These are phyloP conservation scores for Frankliniella intonsa DNA, from an alignment of 2,888 invertebrate genomes.

Conservation along the genomic window DNA sequence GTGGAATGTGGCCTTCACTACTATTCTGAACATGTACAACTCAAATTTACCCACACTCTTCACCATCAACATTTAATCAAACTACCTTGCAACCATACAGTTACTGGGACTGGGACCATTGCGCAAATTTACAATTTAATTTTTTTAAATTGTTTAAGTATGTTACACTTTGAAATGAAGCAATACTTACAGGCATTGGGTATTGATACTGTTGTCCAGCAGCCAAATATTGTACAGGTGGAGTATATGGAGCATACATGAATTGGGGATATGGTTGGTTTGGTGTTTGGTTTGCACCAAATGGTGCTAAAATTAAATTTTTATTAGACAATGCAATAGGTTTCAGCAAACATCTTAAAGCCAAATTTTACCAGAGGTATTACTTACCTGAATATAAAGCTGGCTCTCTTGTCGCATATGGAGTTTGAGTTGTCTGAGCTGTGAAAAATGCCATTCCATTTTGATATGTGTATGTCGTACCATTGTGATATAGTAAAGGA, in stretches of 20 bases:
- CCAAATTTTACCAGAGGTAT: neutral
- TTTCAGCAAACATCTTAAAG: neutral
- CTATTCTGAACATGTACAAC: conserved; percentile 20
- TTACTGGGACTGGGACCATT: neutral
- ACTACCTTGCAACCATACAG: conserved; percentile 15
- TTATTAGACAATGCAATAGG: neutral
- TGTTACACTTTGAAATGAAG: neutral
- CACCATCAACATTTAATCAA: neutral
- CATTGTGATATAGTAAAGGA: conserved; percentile 35
- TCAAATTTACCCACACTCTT: conserved; percentile 5
- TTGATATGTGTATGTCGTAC: conserved; percentile 44
- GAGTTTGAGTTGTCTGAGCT: conserved; percentile 44
- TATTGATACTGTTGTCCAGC: conserved; percentile 33
- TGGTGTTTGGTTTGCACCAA: neutral
- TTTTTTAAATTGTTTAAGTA: neutral
- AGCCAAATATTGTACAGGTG: neutral
- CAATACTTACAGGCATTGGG: conserved; percentile 35
- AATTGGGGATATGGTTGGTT: conserved; percentile 30
- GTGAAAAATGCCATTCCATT: conserved; percentile 49
- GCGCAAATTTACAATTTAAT: neutral
- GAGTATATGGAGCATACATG: neutral
- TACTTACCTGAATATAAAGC: neutral
- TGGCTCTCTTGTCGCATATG: conserved; percentile 8
- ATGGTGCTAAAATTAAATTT: neutral
- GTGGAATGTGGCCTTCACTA: conserved; percentile 5